Base-by-base conservation (phyloP, 2,113 vertebrate genomes). In the Murina feae region DNA sequence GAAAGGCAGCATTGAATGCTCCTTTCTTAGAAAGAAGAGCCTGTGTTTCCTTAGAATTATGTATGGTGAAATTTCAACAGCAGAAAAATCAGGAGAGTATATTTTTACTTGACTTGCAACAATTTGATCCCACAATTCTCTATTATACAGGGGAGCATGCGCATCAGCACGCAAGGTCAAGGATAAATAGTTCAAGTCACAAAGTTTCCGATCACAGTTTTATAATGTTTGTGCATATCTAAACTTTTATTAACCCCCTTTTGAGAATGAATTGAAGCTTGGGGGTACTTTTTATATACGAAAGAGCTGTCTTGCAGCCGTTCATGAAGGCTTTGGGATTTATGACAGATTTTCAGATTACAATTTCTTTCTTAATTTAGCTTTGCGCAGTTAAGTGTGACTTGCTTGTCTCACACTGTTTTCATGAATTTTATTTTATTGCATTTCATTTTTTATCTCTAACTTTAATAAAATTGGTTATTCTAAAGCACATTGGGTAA, bases 381-480 rank as follows among this genome's bases (percentile, higher is more conserved):
- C 42, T 89, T 91, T 75, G 9, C 82, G 79, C 30, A 89, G 49
- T 91, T 88, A 60, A 60, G 42, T 93, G 35, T 58, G 63, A 63
- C 6, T 30, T 94, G 68, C 25, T 89, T 69, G 35, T 80, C 51
- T 84, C 14, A 12, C 2, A 80, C 66, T 87, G 42, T 66, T 90
- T 91, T 71, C 14, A 76, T 68, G 35, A 83, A 63, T 84, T 82
- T 89, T 79, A 71, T 63, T 79, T 86, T 44, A 60, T 83, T 79
- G 88, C 30, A 42, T 58, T 90, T 89, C 35, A 65, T 91, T 95
- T 58, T 90, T 80, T 74, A 84, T 53, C 35, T 78, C 35, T 37
- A 72, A 35, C 5, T 76, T 94, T 93, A 91, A 91, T 86, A 93
- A 82, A 81, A 84, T 14, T 13, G 21, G 30, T 53, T 69, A 81